A percentile compares a stretch with the other conserved stretches of the same genome.
phyloP scores from a whole-genome alignment of 2,888 invertebrate genomes.

The Eulithis testata region DNA sequence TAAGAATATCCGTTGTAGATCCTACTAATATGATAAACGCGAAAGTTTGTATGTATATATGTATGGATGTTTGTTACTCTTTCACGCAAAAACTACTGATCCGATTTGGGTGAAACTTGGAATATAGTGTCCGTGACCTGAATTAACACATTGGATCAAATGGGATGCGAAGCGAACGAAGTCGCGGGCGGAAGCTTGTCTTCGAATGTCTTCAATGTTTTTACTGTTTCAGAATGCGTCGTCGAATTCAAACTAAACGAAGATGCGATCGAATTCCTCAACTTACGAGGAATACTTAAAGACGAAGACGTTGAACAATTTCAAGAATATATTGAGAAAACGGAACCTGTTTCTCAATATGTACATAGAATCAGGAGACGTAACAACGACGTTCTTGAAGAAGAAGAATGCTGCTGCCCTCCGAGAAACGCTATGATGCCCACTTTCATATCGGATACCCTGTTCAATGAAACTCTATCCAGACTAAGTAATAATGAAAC shows the following conservation, averaged over 20 bases:
- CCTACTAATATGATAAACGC: too few relatives aligned
- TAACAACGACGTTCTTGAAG: slow-evolving; percentile 24
- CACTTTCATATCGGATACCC: slow-evolving; percentile 61
- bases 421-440: slow-evolving; percentile 57
- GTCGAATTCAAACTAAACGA: slow-evolving; percentile 59
- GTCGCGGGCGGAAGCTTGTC: too few relatives aligned
- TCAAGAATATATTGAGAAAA: slow-evolving; percentile 36
- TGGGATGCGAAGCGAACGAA: too few relatives aligned
- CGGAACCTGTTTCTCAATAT: neutral
- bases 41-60: too few relatives aligned
- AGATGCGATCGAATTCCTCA: slow-evolving; percentile 54
- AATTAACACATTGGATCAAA: too few relatives aligned
- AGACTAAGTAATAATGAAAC: slow-evolving; percentile 33
- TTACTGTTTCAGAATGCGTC: slow-evolving; percentile 55
- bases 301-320: slow-evolving; percentile 42
- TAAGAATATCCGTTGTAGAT: too few relatives aligned
- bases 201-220: neutral
- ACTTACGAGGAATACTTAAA: slow-evolving; percentile 54
- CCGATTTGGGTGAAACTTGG: too few relatives aligned
- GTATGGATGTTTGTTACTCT: too few relatives aligned
- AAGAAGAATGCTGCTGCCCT: slow-evolving; percentile 60
- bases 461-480: slow-evolving; percentile 53
- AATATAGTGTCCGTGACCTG: too few relatives aligned
- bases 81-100: too few relatives aligned
- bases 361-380: slow-evolving; percentile 33